Base-by-base conservation (phyloP, 2,888 invertebrate species). In the Platycheirus rosarum region DNA sequence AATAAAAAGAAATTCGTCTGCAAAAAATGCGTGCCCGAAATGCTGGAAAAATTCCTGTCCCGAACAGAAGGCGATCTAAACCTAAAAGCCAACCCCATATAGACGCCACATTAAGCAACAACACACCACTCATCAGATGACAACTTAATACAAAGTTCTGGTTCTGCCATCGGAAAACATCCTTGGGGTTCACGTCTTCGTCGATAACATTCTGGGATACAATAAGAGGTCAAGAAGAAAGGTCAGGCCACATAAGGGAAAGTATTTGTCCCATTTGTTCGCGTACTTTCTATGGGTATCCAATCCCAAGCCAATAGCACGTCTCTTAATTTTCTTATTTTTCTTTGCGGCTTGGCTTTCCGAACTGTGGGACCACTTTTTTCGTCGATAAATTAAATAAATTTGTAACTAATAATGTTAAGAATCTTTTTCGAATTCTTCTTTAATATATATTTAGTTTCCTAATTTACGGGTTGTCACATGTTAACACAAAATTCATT, bases 91-190 rank as follows among this genome's bases (percentile, higher is more conserved):
- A 63, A 76, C 69, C 69, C 75, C 55, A 77, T 23, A 23, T 23
- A 23, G n/a, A 23, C 6, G 6, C 23, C 6, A 23, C 23, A 23
- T 66, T n/a, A n/a, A n/a, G 57, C 26, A 62, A 69, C 77, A 82
- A 68, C 77, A 63, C 55, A 77, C 71, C 82, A 82, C 62, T 82
- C 77, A 73, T 55, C 68, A 37, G 57, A 77, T 82, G 77, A 82
- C 82, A 82, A 82, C 77, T 82, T 82, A 71, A 66, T 71, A 76
- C 57, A 70, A n/a, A n/a, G n/a, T n/a, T n/a, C 71, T 62, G 66
- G 71, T 62, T 76, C 26, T 65, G 60, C 65, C 65, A 70, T 69
- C 69, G 26, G 53, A 55, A 74, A 23, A 48, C 14, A 48, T 13
- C 48, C 42, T 20, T n/a, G 9, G 35, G 42, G 42, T 57, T 26